phyloP scores from a whole-genome alignment of 1,140 invertebrate species.

The Drosophila sucinea region DNA sequence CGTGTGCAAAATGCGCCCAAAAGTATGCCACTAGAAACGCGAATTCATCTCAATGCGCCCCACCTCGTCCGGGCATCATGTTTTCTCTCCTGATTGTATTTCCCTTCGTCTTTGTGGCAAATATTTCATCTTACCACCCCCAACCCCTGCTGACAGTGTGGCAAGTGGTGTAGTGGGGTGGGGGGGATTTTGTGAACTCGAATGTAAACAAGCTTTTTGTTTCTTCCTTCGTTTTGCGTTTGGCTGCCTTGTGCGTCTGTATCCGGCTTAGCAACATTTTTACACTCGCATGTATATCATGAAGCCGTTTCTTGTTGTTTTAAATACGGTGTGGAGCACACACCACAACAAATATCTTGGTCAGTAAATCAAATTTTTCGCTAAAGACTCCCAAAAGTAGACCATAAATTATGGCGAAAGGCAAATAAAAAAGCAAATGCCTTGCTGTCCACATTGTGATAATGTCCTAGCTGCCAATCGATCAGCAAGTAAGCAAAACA shows the following conservation, averaged over 20 bases:
- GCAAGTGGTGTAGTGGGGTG: neutral
- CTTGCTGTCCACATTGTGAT: conserved; percentile 35
- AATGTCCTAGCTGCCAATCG: conserved; percentile 28
- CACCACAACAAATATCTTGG: conserved; percentile 25
- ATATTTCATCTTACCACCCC: neutral
- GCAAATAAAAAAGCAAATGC: conserved; percentile 11
- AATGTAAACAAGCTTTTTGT: conserved; percentile 10
- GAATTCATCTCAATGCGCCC: conserved; percentile 1
- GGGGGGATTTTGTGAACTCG: neutral
- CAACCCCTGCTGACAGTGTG: neutral
- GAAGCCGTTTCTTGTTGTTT: conserved; percentile 17
- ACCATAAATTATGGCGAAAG: conserved; percentile 39
- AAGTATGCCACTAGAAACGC: conserved; percentile 27
- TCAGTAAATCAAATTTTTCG: conserved; percentile 28
- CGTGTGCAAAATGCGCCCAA: conserved; percentile 11
- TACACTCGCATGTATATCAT: neutral
- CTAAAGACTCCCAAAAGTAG: conserved; percentile 20
- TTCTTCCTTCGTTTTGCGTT: conserved; percentile 15
- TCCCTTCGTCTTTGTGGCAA: conserved; percentile 15
- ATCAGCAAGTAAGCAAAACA: conserved; percentile 43
- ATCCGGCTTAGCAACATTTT: conserved; percentile 8
- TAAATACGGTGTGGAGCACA: conserved; percentile 16
- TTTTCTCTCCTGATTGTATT: conserved; percentile 19
- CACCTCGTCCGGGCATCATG: neutral
- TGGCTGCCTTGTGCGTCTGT: neutral